These are phyloP conservation scores for Calliphora vomitoria DNA, from an alignment of 2,888 invertebrate genomes.

Conservation along the genomic window DNA sequence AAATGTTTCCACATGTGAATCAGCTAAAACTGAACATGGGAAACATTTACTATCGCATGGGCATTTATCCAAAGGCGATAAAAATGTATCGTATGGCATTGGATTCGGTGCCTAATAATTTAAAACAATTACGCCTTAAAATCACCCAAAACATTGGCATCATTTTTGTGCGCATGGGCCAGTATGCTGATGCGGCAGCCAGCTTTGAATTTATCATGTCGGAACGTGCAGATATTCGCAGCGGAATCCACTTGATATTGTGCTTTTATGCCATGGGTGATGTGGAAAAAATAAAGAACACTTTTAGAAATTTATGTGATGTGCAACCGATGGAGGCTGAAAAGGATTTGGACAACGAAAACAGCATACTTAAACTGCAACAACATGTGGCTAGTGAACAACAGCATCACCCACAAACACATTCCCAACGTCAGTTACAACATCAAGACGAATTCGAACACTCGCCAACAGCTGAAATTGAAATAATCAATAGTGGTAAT, in stretches of 20 bases:
- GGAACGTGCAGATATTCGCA: conserved; percentile 95
- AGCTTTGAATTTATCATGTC: conserved; percentile 99
- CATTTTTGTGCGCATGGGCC: conserved; percentile 97
- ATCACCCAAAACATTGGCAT: conserved; percentile 98
- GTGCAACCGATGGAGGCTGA: conserved; percentile 87
- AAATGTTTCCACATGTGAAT: conserved; percentile 96
- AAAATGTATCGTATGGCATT: conserved; percentile 99
- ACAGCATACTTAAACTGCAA: conserved; percentile 91
- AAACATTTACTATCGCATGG: conserved; percentile 98
- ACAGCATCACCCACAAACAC: conserved; percentile 57
- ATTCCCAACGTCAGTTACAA: conserved; percentile 48
- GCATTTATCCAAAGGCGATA: conserved; percentile 96
- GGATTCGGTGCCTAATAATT: conserved; percentile 97
- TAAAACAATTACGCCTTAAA: conserved; percentile 96
- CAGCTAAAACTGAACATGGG: conserved; percentile 99
- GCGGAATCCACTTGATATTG: conserved; percentile 94
- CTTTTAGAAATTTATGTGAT: conserved; percentile 95
- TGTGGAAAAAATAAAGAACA: conserved; percentile 95
- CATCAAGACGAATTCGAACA: conserved; percentile 56
- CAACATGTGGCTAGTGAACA: conserved; percentile 77
- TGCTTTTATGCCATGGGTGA: conserved; percentile 96
- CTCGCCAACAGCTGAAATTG: conserved; percentile 75
- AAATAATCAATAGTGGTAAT: conserved; percentile 76
- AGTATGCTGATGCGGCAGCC: conserved; percentile 97
- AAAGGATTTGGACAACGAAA: conserved; percentile 89